These are phyloP conservation scores for Amphiprion clarkii DNA, from an alignment of 2,797 vertebrate species.

Conservation along the genomic window DNA sequence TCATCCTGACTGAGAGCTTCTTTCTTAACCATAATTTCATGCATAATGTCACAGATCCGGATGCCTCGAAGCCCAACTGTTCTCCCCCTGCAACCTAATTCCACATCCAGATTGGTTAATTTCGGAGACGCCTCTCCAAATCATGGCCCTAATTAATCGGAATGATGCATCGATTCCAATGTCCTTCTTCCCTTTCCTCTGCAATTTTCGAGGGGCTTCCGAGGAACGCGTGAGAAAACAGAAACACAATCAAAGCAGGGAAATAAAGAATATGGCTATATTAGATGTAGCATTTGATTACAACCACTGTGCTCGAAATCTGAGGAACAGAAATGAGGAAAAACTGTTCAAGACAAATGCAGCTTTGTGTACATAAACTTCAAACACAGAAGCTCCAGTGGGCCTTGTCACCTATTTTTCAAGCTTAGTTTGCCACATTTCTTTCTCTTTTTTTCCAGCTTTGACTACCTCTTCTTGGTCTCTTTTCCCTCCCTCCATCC, in stretches of 20 bases:
- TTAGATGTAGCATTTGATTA: slow-evolving; percentile 38
- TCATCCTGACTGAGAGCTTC: slow-evolving; percentile 52
- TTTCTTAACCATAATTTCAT: slow-evolving; percentile 73
- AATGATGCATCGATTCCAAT: slow-evolving; percentile 72
- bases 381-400: not conserved
- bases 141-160: slow-evolving; percentile 76
- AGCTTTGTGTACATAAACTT: slow-evolving; percentile 28
- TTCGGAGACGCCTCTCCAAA: slow-evolving; percentile 66
- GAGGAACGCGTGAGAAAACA: slow-evolving; percentile 50
- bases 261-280: slow-evolving; percentile 2
- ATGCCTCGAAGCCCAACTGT: slow-evolving; percentile 32
- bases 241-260: slow-evolving; percentile 52
- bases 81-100: slow-evolving; percentile 71
- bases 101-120: slow-evolving; percentile 75
- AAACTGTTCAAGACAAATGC: slow-evolving; percentile 19
- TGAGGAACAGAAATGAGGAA: slow-evolving; percentile 7
- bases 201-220: slow-evolving; percentile 55
- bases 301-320: not conserved
- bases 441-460: slow-evolving; percentile 20
- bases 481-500: slow-evolving; percentile 59
- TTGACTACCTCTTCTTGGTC: slow-evolving; percentile 48
- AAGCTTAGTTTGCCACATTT: slow-evolving; percentile 20
- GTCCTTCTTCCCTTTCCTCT: slow-evolving; percentile 52
- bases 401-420: slow-evolving; percentile 18
- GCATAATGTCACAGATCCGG: slow-evolving; percentile 74